Percentiles rank a stretch among this genome's conserved stretches.
Evolutionary conservation across 1,140 invertebrate genomes (phyloP).

Genomic region (Drosophila eugracilis): DNA sequence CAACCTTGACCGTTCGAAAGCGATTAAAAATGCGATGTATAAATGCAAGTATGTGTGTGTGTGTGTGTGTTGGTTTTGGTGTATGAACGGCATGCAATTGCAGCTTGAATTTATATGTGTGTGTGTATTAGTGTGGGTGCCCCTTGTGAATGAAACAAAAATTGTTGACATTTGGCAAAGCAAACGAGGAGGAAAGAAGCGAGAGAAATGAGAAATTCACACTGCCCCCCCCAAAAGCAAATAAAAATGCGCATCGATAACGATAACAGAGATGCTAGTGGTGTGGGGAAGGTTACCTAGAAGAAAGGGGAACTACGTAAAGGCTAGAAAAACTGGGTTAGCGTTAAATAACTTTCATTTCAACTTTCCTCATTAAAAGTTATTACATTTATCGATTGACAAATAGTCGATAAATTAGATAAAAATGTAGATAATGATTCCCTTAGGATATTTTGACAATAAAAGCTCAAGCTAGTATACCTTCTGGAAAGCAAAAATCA

Average conservation of each 20-base stretch:
- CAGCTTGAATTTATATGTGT: constrained; percentile 3
- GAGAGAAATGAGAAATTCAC: neutral
- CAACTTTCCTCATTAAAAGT: no score
- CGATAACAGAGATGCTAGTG: neutral
- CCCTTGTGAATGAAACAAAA: constrained; percentile 35
- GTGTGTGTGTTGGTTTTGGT: constrained; percentile 13
- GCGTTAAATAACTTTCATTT: no score
- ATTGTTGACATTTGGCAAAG: constrained; percentile 31
- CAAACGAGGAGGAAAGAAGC: neutral
- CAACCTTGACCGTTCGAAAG: constrained; percentile 82
- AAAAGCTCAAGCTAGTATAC: no score
- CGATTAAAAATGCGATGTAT: constrained; percentile 69
- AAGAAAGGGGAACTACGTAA: no score
- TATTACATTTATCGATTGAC: neutral
- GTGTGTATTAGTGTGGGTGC: constrained; percentile 14
- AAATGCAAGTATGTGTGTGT: constrained; percentile 7
- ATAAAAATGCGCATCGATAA: neutral
- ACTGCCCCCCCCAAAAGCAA: neutral
- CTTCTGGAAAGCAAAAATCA: no score
- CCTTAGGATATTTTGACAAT: neutral
- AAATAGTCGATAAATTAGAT: neutral
- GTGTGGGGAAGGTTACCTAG: neutral
- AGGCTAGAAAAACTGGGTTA: neutral
- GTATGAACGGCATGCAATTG: constrained; percentile 5
- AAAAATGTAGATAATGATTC: no score